These are phyloP conservation scores for Neosalanx taihuensis DNA, from an alignment of 2,797 vertebrate genomes.

Conservation along the genomic window DNA sequence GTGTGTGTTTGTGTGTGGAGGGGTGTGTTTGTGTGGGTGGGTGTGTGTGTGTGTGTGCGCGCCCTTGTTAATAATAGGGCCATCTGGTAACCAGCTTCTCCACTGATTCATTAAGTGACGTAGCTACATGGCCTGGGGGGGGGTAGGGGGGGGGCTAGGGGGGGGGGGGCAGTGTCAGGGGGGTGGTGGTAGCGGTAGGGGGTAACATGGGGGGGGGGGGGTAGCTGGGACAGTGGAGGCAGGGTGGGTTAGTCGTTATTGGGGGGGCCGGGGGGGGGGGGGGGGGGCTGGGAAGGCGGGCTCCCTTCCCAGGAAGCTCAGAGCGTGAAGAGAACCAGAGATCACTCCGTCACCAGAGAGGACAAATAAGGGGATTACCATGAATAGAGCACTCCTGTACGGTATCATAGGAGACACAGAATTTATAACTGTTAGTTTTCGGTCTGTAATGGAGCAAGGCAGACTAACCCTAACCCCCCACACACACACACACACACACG, in stretches of 20 bases:
- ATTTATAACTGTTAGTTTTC: no score
- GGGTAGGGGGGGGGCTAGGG: background rate
- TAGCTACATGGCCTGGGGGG: slow-evolving; percentile 73
- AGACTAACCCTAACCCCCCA: background rate
- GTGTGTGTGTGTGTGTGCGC: slow-evolving; percentile 14
- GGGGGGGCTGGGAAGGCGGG: background rate
- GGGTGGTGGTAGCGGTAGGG: background rate
- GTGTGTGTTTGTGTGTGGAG: background rate
- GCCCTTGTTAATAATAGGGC: slow-evolving; percentile 82
- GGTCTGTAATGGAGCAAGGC: background rate
- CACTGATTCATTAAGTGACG: slow-evolving; percentile 87
- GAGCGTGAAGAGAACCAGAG: no score
- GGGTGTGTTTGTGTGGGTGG: slow-evolving; percentile 11
- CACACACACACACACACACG: no score
- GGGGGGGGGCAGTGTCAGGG: background rate
- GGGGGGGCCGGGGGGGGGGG: background rate
- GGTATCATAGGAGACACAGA: no score
- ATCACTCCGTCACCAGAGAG: no score
- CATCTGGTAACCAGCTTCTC: slow-evolving; percentile 90
- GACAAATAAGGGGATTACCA: no score
- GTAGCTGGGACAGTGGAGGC: background rate
- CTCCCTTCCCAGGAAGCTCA: no score
- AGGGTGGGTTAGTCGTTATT: background rate
- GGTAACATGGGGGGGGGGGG: background rate
- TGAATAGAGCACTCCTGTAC: no score